Evolutionary conservation across 2,888 invertebrate genomes (phyloP), one percentile per base, ranked within the genome.

Genomic region (Diabrotica balteata): DNA sequence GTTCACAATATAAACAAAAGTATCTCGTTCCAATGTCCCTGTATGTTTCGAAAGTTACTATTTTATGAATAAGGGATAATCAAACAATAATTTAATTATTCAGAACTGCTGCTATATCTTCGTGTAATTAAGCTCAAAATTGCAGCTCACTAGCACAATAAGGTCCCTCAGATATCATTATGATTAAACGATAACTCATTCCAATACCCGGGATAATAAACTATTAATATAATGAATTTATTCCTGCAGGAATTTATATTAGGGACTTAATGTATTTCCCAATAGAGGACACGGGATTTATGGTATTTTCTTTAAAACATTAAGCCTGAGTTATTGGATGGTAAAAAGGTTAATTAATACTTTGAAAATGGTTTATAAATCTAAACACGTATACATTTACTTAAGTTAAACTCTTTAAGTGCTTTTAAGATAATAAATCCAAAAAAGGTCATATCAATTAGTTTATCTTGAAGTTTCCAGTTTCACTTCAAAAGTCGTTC

Each of bases 151-250:
- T n/a, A 49, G 58, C 54, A 58, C 68, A 68, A 65, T 69, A 67
- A 64, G 68, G 70, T 71, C 73, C 73, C 73, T 65, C 57, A 69
- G 74, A 73, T 72, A 75, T 71, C 73, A 69, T 70, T 71, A 71
- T 69, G 69, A 68, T 72, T 69, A 66, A 59, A 67, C 68, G 68
- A 77, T 77, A 71, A 73, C 67, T 74, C 74, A 76, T 70, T 67
- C 69, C 69, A 72, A 73, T 67, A 64, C 69, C 71, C 63, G 51
- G 72, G 74, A 74, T 75, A 75, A 75, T 76, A 75, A 74, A 74
- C 75, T 76, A 75, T 75, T 75, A 74, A 74, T 66, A 67, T 77
- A 74, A 76, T 76, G 74, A 76, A 77, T 75, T 71, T 76, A 74
- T 73, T 77, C 76, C 75, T 69, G 46, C 47, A 58, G 72, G 76